These are phyloP conservation scores for Baryphthengus martii DNA, from an alignment of 2,113 vertebrate species.

Conservation along the genomic window DNA sequence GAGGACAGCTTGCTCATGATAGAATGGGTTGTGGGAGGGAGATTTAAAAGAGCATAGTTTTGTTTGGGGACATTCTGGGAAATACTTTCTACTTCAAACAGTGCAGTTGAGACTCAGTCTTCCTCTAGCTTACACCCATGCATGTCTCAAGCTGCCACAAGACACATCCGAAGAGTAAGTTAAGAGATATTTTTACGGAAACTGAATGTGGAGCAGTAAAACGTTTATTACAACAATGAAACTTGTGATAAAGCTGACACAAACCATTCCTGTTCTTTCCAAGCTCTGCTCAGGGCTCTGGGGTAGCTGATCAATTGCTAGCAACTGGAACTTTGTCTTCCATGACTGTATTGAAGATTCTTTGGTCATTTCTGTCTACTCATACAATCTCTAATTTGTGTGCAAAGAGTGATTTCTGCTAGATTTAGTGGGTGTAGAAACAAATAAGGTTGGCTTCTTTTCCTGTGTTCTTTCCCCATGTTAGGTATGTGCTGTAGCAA, in stretches of 20 bases:
- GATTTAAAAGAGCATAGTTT: background rate
- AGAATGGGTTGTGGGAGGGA: background rate
- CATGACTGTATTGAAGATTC: background rate
- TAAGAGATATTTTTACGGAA: background rate
- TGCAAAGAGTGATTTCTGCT: background rate
- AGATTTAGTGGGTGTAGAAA: background rate
- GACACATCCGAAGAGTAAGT: background rate
- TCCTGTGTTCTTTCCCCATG: background rate
- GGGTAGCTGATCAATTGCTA: background rate
- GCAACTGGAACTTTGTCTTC: background rate
- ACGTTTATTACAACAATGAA: background rate
- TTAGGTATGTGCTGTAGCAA: background rate
- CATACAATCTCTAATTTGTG: background rate
- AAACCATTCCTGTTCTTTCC: background rate
- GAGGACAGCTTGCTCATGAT: background rate
- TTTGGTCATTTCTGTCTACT: background rate
- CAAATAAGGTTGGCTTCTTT: background rate
- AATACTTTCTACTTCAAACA: background rate
- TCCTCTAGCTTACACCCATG: background rate
- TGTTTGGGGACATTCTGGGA: slow-evolving; percentile 12
- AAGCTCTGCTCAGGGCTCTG: background rate
- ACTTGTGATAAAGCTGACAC: background rate
- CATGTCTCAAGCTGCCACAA: background rate
- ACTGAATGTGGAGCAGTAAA: background rate
- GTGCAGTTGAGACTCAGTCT: background rate